phyloP scores from a whole-genome alignment of 2,113 vertebrate genomes.

The Cygnus atratus region DNA sequence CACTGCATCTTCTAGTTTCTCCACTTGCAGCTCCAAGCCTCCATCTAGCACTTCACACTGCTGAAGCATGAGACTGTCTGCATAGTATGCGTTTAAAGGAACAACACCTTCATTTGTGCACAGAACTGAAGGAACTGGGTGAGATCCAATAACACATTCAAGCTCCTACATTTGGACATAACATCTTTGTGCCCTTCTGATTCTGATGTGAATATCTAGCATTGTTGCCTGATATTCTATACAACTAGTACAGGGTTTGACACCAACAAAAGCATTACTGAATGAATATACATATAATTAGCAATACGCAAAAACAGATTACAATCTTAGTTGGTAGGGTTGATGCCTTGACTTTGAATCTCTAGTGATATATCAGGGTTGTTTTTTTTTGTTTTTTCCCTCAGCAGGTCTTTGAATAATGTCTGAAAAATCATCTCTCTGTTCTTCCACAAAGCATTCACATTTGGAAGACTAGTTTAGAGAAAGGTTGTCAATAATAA shows the following conservation, averaged over 20 bases:
- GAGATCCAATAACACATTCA: fast-evolving
- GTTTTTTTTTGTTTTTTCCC: no score
- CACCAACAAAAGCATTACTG: not conserved
- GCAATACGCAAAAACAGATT: not conserved
- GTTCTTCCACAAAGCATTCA: not conserved
- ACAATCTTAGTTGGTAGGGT: not conserved
- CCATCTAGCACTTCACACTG: fast-evolving
- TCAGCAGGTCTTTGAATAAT: not conserved
- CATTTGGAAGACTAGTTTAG: not conserved
- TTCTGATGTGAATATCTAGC: not conserved
- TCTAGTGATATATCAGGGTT: not conserved
- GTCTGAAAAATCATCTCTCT: not conserved
- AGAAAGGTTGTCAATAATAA: not conserved
- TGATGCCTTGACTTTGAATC: not conserved
- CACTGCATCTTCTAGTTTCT: not conserved
- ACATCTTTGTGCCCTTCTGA: not conserved
- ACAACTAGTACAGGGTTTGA: not conserved
- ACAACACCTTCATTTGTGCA: not conserved
- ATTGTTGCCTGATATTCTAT: not conserved
- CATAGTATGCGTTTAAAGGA: fast-evolving
- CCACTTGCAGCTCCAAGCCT: not conserved
- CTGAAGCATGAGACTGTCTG: not conserved
- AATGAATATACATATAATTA: not conserved
- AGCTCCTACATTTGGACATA: not conserved
- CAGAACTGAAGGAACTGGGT: fast-evolving